Conservation (phyloP, 2,888 invertebrate genomes). For the Campoplex capitator region DNA sequence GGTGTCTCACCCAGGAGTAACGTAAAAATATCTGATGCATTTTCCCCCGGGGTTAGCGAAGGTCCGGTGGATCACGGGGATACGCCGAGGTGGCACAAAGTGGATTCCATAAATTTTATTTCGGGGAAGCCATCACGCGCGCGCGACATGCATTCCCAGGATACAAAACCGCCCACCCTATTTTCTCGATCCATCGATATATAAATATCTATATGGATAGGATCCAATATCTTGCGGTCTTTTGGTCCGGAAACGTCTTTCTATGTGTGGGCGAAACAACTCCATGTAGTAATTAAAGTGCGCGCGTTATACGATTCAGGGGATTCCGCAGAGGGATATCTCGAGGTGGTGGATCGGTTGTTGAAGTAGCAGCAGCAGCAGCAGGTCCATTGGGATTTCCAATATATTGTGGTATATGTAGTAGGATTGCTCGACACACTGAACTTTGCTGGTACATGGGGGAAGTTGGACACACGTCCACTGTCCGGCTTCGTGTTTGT, state of each 20-base stretch:
- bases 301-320: conserved; percentile 64
- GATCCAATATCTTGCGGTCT: conserved; percentile 72
- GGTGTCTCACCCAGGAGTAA: conserved; percentile 13
- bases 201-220: conserved; percentile 20
- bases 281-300: conserved; percentile 75
- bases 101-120: conserved; percentile 62
- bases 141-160: conserved; percentile 34
- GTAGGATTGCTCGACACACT: conserved; percentile 63
- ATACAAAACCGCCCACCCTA: conserved; percentile 52
- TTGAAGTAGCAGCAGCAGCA: conserved; percentile 23
- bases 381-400: conserved; percentile 67
- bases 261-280: conserved; percentile 34
- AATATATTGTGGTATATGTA: conserved; percentile 45
- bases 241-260: conserved; percentile 54
- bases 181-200: conserved; percentile 29
- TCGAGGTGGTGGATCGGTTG: conserved; percentile 68
- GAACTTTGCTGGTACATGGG: conserved; percentile 55
- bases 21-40: conserved; percentile 33
- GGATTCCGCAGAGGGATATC: conserved; percentile 66
- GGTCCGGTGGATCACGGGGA: conserved; percentile 36
- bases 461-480: conserved; percentile 28
- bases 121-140: conserved; percentile 58
- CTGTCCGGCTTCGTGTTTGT: conserved; percentile 21
- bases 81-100: conserved; percentile 45
- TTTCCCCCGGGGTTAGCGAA: conserved; percentile 39